Conservation (phyloP, 2,888 invertebrate species). For the Stegophylla sp. region DNA sequence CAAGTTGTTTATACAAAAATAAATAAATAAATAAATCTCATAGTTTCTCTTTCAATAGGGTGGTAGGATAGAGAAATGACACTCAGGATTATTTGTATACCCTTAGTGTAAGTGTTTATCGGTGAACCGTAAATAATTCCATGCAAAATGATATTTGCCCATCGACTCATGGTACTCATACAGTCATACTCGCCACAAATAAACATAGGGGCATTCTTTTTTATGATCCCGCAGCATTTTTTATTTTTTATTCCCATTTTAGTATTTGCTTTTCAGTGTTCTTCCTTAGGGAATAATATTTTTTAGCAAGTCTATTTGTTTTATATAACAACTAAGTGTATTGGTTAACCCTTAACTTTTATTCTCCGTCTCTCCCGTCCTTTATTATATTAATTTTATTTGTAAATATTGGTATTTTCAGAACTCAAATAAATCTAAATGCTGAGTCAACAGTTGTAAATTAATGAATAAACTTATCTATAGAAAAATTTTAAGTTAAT, state of each 20-base stretch:
- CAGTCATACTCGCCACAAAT: constrained; percentile 43
- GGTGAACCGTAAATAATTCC: constrained; percentile 29
- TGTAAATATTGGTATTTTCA: constrained; percentile 29
- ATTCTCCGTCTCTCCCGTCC: constrained; percentile 2
- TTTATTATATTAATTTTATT: constrained; percentile 48
- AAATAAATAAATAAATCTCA: background rate
- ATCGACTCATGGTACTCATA: constrained; percentile 20
- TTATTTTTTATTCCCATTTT: constrained; percentile 11
- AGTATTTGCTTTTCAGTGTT: constrained; percentile 50
- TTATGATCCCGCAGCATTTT: constrained; percentile 33
- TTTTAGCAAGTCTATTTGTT: constrained; percentile 47
- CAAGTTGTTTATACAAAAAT: no score
- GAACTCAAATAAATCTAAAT: constrained; percentile 32
- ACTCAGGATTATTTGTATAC: constrained; percentile 37
- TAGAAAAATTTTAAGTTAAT: background rate
- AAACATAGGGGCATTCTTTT: constrained; percentile 37
- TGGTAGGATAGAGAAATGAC: background rate
- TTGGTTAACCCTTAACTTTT: constrained; percentile 39
- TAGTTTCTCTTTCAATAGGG: background rate
- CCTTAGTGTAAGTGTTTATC: constrained; percentile 21
- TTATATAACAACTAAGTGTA: constrained; percentile 29
- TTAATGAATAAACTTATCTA: no score
- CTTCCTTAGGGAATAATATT: constrained; percentile 49
- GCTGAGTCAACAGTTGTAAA: background rate
- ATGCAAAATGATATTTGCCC: constrained; percentile 24